Base-by-base conservation (phyloP, 2,113 vertebrate species). In the Scalopus aquaticus region DNA sequence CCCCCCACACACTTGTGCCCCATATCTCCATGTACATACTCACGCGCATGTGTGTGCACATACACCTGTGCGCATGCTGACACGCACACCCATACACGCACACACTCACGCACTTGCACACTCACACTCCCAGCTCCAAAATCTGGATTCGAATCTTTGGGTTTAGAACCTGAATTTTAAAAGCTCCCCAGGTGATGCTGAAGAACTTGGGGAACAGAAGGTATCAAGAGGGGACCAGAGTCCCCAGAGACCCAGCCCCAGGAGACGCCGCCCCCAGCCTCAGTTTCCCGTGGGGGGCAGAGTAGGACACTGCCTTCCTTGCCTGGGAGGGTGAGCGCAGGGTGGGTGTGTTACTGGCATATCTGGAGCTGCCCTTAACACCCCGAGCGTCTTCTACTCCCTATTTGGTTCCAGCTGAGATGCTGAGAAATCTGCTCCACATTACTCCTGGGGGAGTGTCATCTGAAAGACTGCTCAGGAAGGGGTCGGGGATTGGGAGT, bases 261-360 rank as follows among this genome's bases (percentile, higher is more conserved):
- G 44, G 35, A 42, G 39, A 60, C 0, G 3, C 16, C 0, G 1
- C 22, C 58, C 9, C 58, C 26, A 30, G 32, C 6, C 11, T 15
- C 10, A 32, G 46, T 42, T n/a, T 12, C 81, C n/a, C 1, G 54
- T 37, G n/a, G 9, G 9, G 9, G 46, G 32, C 0, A 0, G 19
- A 13, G 13, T 16, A 2, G 20, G 26, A 32, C 4, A 1, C 1
- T 28, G 32, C 62, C 65, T 32, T 35, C 56, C 56, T 28, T 9
- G 0, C 54, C 19, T 17, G 58, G 32, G 44, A 10, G 44, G 39
- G 56, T 6, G 15, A 76, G 37, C 49, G 22, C 37, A 20, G 42
- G 73, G 28, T 32, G 12, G 37, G 17, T 15, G 44, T 24, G 39
- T 22, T 42, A 7, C 78, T 65, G 64, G 49, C 39, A 0, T 22